Evolutionary conservation across 2,797 vertebrate genomes (phyloP), one percentile per base, ranked within the genome.

Genomic region (Smutsia temminckii): DNA sequence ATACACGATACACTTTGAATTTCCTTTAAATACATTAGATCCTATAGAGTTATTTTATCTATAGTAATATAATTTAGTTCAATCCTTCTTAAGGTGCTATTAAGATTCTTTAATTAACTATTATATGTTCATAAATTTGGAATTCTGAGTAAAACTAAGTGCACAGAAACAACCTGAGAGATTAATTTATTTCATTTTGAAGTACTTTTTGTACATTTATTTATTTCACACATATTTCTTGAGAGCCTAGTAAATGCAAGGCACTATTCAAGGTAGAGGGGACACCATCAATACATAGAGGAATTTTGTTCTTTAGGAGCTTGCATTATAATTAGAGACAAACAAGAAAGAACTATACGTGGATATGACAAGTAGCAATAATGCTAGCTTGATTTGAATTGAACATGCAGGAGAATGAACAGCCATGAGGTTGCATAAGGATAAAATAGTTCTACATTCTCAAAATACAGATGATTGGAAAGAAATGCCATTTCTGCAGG

Each of bases 111-210:
- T 53, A 79, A 53, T 72, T 85, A 79, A 53, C 64, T 85, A 87
- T 40, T 86, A 55, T 14, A 34, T 46, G 1, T 77, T 88, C 69
- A 3, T 85, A 89, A 74, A 89, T 59, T 91, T 96, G 29, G 8
- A 92, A 57, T 92, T 92, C 21, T 66, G 20, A 84, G 49, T 78
- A 83, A 81, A 93, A 85, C 17, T 63, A 61, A 89, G 63, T 66
- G 9, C n/a, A 25, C 40, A 77, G 42, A 89, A 61, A 27, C n/a
- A 74, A 23, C 17, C 29, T n/a, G 37, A 75, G 20, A 57, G 3
- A 84, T 23, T 37, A 42, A 72, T 78, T 83, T 21, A 40, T 90
- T 77, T 61, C 5, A 46, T 42, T 66, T 84, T 66, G 16, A 90
- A 79, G 53, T 64, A 51, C 53, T 55, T 77, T 37, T 81, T n/a